Evolutionary conservation across 2,797 vertebrate species (phyloP).

Genomic region (Dryobates pubescens): DNA sequence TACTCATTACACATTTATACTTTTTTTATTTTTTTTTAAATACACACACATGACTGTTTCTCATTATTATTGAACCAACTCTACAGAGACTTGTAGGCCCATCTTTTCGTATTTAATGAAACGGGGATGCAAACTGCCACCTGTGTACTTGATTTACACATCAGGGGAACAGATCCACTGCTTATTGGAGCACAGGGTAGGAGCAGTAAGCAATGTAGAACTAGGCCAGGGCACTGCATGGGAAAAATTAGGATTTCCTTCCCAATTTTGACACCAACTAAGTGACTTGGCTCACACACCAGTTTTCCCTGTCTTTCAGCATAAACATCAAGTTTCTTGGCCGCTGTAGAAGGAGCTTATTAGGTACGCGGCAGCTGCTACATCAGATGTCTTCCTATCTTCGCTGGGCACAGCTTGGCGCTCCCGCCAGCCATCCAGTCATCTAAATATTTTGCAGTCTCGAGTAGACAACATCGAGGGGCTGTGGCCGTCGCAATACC

Average conservation of each 20-base stretch:
- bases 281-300: neutral
- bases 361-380: accelerated
- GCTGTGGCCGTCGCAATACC: accelerated
- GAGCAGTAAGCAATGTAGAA: neutral
- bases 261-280: neutral
- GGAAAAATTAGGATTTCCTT: neutral
- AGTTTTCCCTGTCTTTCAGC: neutral
- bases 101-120: neutral
- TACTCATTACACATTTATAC: neutral
- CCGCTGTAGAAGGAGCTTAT: neutral
- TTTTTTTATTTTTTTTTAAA: neutral
- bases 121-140: neutral
- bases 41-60: neutral
- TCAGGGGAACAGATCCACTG: neutral
- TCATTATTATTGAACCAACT: neutral
- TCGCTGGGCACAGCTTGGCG: neutral
- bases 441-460: accelerated
- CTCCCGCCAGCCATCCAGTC: accelerated
- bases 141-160: neutral
- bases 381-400: accelerated
- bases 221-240: neutral
- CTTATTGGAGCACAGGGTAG: accelerated
- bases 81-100: neutral
- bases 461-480: neutral
- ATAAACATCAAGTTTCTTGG: neutral